A percentile compares a stretch with the other conserved stretches of the same genome.
Conservation (phyloP, 1,140 invertebrate species). For the Conus ventricosus region DNA sequence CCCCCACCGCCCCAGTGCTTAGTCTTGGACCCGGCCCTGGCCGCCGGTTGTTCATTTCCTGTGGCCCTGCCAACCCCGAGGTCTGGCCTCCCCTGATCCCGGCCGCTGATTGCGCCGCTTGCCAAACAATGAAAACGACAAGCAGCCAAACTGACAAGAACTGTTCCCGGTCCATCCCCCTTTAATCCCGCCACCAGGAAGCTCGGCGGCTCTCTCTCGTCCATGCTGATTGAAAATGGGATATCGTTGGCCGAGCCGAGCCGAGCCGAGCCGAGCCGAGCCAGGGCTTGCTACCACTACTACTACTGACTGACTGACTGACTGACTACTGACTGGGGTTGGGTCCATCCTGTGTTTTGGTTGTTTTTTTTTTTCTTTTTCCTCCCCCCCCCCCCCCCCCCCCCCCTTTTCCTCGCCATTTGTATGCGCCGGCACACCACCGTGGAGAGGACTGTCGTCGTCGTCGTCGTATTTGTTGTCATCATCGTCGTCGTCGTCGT, state of each 20-base stretch:
- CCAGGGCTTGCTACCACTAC: too few species aligned
- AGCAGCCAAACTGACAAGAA: constrained; percentile 29
- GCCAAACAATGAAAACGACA: constrained; percentile 37
- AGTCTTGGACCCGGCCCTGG: neutral
- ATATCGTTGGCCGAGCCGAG: neutral
- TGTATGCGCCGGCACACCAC: too few species aligned
- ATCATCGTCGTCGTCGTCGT: too few species aligned
- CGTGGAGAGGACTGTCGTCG: too few species aligned
- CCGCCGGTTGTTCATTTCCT: constrained; percentile 25
- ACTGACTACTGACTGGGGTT: too few species aligned
- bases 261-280: neutral
- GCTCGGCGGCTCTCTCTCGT: neutral
- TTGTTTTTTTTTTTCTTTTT: too few species aligned
- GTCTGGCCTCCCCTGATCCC: neutral
- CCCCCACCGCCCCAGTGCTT: too few species aligned
- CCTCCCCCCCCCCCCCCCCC: neutral
- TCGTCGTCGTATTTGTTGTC: too few species aligned
- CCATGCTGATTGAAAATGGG: constrained; percentile 24
- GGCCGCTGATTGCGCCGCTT: constrained; percentile 16
- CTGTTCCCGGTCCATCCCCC: neutral
- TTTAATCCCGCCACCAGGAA: neutral
- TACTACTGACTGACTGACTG: neutral
- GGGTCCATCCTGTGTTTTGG: too few species aligned
- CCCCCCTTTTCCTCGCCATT: neutral
- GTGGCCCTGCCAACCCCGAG: constrained; percentile 2